Base-by-base conservation (phyloP, 2,113 vertebrate species). In the Herpetotheres cachinnans region DNA sequence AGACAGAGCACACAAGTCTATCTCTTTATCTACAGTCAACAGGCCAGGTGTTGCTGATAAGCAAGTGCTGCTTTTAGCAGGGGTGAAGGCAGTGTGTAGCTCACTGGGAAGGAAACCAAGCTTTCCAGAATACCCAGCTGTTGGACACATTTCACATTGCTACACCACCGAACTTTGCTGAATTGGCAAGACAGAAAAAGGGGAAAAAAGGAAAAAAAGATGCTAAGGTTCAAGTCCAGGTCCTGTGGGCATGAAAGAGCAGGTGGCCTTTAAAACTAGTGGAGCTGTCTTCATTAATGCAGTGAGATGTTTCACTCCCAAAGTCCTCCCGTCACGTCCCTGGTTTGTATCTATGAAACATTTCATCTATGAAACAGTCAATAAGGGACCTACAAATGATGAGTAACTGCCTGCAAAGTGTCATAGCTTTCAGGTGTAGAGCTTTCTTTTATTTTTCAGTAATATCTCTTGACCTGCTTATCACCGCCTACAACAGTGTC, bases 241-340 rank as follows among this genome's bases (percentile, higher is more conserved):
- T 80, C 50, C 44, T 36, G 18, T 34, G 49, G 42, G 16, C 38
- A 42, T 62, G 34, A 73, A 88, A 49, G 32, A 90, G 27, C 25
- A 50, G 12, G 7, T 30, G 8, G 59, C 14, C 71, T 49, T 62
- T 88, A 36, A 77, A 58, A 63, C 2, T n/a, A 49, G 62, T 6
- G 20, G 24, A 73, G 36, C 16, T 86, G 26, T 44, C 54, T 65
- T 93, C 44, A 47, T 66, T 66, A 62, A 21, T 7, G 7, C 42
- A 70, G 34, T 0, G 0, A 62, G 44, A 40, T 5, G 1, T 66
- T 83, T 81, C 55, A 27, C 10, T 58, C 11, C 50, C n/a, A n/a
- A 73, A 81, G 5, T 18, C 22, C 8, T 85, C 58, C 63, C 17
- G 26, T 44, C 14, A 3, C 5, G 6, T 44, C 50, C 38, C 24